Base-by-base conservation (phyloP, 2,113 vertebrate species). In the Microcebus lehilahytsara region DNA sequence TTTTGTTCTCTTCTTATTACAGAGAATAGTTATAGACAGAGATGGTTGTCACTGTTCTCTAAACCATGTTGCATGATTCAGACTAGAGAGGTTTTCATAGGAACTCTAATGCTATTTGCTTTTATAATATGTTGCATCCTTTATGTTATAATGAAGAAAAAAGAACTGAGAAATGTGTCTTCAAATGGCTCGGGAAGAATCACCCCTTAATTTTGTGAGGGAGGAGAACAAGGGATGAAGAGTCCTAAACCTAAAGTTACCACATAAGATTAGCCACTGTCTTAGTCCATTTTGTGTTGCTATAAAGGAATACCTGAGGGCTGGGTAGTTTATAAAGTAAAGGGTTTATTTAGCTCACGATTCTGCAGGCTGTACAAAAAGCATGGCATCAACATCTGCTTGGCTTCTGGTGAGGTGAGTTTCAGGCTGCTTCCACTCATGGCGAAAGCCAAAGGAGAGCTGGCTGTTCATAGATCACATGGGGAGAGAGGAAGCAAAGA, bases 121-220 rank as follows among this genome's bases (percentile, higher is more conserved):
- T 86, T 94, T 93, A 51, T 46, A 96, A 67, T 94, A 3, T 93
- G 11, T 91, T 85, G 16, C 19, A 34, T 93, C n/a, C 25, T 97
- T 17, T 96, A 56, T 91, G 34, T 91, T 96, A 20, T 60, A 89
- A 89, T 69, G 40, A 74, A 58, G n/a, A 75, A 94, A 27, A 94
- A 51, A 53, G 22, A 3, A 49, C 32, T 88, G 42, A 40, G 79
- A 95, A 92, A 20, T 88, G 8, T 74, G 25, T 74, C 56, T 85
- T 94, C 74, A 90, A 75, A 95, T 91, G 51, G 40, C 37, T 85
- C 84, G 27, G 67, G 93, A 78, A 89, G 49, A 72, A 77, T 85
- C 88, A 10, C 53, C 46, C 64, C 9, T 96, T 91, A 75, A 89
- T 84, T 92, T 75, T 89, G 20, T 62, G 37, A 93, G 51, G n/a